These are phyloP conservation scores for Holcopasites calliopsidis DNA, from an alignment of 1,140 invertebrate genomes.

Conservation along the genomic window DNA sequence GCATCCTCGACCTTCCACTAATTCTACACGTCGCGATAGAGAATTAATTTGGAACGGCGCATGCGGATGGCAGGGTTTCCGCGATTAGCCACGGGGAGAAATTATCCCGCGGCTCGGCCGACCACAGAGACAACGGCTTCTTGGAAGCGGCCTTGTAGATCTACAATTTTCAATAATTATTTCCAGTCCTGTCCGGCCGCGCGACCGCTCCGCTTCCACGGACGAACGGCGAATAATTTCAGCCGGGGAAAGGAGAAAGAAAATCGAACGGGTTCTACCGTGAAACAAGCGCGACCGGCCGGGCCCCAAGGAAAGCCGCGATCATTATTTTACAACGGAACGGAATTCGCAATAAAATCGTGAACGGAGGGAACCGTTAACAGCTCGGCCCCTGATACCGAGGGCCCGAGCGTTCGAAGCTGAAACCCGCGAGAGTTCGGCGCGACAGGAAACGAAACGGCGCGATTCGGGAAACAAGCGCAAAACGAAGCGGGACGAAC, in stretches of 20 bases:
- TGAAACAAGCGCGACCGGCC: background rate
- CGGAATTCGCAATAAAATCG: background rate
- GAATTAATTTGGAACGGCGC: slow-evolving; percentile 34
- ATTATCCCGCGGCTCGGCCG: background rate
- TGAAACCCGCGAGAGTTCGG: background rate
- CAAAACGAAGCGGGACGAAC: slow-evolving; percentile 35
- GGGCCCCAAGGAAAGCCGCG: background rate
- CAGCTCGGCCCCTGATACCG: too few species aligned
- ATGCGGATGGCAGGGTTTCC: slow-evolving; percentile 25
- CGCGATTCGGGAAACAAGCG: background rate
- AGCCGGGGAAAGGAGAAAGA: background rate
- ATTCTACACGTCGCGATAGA: slow-evolving; percentile 13
- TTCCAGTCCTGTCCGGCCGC: background rate
- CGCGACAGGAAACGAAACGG: background rate
- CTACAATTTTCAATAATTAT: slow-evolving; percentile 45
- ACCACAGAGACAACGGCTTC: slow-evolving; percentile 40
- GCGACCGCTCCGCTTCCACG: background rate
- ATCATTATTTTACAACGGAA: background rate
- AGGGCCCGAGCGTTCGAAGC: too few species aligned
- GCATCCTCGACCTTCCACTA: slow-evolving; percentile 19
- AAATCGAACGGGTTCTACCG: slow-evolving; percentile 8
- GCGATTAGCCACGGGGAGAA: slow-evolving; percentile 21
- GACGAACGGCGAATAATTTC: slow-evolving; percentile 13
- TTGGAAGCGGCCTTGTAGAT: slow-evolving; percentile 6
- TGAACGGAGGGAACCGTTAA: too few species aligned